Evolutionary conservation across 2,797 vertebrate species (phyloP), one percentile per base, ranked within the genome.

Genomic region (Podargus strigoides): DNA sequence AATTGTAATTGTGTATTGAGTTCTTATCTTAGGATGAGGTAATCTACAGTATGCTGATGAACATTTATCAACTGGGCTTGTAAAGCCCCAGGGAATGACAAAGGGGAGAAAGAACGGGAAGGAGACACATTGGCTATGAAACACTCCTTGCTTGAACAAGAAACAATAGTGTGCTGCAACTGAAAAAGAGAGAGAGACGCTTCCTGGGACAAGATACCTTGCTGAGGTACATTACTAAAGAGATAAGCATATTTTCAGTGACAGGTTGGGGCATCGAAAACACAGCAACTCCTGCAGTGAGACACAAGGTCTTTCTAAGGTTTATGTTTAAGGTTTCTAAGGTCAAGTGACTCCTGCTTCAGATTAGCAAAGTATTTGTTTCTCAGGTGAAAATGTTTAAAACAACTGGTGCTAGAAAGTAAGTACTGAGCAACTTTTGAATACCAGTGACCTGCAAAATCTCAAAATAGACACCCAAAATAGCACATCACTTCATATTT

Each of bases 1-100:
- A 94, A 96, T 63, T 89, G 64, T 58, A 96, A 96, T 96, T 95
- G 94, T 96, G 83, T 94, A 96, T 91, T 96, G 95, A 93, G 94
- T 87, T 94, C 95, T 97, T 97, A 97, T 97, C 95, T 96, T 52
- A 64, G 58, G 68, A 91, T 95, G 95, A 95, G 92, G 94, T 96
- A 94, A 97, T 90, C 94, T 83, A 34, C 84, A 72, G 68, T 55
- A 90, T 90, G 95, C 77, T 93, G 95, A 95, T 94, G 93, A 94
- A 94, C 67, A 0, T 87, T 97, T 96, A 97, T 95, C 95, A 95
- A 41, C 60, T 3, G 4, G 42, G 87, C 79, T 95, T 91, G 91
- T 90, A 93, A 95, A 96, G 93, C 93, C 92, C 68, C 93, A 90
- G 94, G 95, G 95, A 90, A 96, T 93, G 94, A 96, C 94, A 96